These are phyloP conservation scores for Onychomys arenicola DNA, from an alignment of 2,797 vertebrate genomes.

Conservation along the genomic window DNA sequence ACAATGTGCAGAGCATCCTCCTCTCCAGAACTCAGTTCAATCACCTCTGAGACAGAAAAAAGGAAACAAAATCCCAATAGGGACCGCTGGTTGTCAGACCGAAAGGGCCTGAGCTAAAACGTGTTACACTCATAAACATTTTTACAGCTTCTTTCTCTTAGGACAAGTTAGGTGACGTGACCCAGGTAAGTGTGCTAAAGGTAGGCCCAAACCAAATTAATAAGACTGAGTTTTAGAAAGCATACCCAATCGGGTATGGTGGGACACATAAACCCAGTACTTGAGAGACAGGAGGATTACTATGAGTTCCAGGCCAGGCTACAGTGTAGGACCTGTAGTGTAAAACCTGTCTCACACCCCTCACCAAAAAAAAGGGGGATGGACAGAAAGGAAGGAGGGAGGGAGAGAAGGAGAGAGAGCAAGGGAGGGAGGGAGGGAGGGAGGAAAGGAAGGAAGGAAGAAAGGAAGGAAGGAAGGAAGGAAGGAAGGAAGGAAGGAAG, in stretches of 20 bases:
- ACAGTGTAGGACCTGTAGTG: not conserved
- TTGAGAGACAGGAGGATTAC: not conserved
- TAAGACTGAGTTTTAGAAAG: not conserved
- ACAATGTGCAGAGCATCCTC: conserved; percentile 94
- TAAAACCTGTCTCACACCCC: not conserved
- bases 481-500: too few relatives aligned
- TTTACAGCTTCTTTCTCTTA: conserved; percentile 62
- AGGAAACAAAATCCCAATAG: not conserved
- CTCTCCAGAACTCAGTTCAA: conserved; percentile 98
- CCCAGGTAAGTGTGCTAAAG: not conserved
- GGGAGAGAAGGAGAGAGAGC: too few relatives aligned
- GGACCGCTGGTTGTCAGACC: not conserved
- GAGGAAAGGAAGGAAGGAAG: not conserved
- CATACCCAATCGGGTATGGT: not conserved
- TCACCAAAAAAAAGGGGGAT: too few relatives aligned
- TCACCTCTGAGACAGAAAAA: conserved; percentile 91
- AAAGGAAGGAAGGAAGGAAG: not conserved
- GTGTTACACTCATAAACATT: not conserved
- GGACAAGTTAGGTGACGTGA: conserved; percentile 8
- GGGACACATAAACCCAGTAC: not conserved
- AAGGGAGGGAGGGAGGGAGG: too few relatives aligned
- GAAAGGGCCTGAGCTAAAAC: not conserved
- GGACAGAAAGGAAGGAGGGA: too few relatives aligned
- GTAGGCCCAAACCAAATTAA: not conserved
- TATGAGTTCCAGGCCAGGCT: not conserved